phyloP scores from a whole-genome alignment of 35 echinoderm and acorn worm genomes.

The Ophioderma brevispina region DNA sequence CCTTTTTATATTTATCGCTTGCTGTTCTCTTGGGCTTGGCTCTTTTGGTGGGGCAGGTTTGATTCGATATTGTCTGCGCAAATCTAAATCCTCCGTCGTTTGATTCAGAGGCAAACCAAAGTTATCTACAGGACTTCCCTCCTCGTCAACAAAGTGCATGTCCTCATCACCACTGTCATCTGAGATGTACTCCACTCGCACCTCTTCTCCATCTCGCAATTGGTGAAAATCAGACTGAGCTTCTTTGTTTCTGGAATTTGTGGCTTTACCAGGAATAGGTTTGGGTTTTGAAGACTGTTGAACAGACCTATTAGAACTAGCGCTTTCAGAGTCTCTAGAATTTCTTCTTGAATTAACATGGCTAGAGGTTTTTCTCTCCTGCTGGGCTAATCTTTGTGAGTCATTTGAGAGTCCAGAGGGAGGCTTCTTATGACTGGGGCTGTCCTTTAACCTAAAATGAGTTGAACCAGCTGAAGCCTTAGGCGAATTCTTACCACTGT shows the following conservation, averaged over 20 bases:
- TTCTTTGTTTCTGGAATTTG: neutral
- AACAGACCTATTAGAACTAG: neutral
- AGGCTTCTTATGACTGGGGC: neutral
- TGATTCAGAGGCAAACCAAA: constrained; percentile 50
- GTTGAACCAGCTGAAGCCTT: neutral
- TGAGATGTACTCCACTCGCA: constrained; percentile 90
- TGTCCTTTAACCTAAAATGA: neutral
- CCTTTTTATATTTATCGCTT: constrained; percentile 15
- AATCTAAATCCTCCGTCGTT: neutral
- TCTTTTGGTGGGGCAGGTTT: constrained; percentile 80
- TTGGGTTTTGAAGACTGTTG: neutral
- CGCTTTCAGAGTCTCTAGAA: neutral
- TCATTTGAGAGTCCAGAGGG: neutral
- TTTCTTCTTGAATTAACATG: neutral
- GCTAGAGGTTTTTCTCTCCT: neutral
- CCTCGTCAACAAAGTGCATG: constrained; percentile 95
- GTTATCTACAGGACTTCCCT: constrained; percentile 88
- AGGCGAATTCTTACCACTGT: constrained; percentile 2
- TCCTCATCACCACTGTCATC: constrained; percentile 98
- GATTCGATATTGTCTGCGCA: constrained; percentile 44
- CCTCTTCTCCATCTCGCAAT: constrained; percentile 49
- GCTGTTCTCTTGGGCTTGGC: constrained; percentile 27
- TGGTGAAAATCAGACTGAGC: neutral
- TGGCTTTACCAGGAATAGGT: neutral
- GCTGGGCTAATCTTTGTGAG: too few species aligned